Percentiles rank a stretch among this genome's conserved stretches.
Evolutionary conservation across 2,113 vertebrate genomes (phyloP).

Genomic region (Hippocampus guttulatus): DNA sequence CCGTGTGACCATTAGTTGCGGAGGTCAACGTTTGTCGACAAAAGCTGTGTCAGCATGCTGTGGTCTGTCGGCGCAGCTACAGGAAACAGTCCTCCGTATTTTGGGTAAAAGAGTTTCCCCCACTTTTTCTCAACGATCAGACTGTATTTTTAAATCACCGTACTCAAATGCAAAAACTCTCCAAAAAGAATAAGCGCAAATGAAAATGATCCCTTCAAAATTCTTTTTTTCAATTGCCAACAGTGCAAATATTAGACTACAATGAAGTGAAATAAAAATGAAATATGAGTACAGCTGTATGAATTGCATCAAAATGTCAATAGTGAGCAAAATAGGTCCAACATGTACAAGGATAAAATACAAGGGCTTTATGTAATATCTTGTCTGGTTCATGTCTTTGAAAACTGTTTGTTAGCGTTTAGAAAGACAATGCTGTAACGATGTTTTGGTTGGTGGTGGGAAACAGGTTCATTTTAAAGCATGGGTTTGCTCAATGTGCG

Average conservation of each 20-base stretch:
- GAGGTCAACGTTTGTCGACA: background rate
- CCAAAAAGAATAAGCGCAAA: background rate
- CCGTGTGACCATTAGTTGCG: background rate
- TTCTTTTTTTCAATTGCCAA: too few relatives aligned
- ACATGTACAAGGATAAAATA: background rate
- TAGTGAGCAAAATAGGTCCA: background rate
- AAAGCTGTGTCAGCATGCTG: slow-evolving; percentile 14
- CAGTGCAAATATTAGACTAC: too few relatives aligned
- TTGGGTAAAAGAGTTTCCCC: background rate
- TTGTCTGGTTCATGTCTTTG: background rate
- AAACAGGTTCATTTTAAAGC: background rate
- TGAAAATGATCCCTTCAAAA: background rate
- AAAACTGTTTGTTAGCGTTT: background rate
- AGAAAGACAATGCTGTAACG: background rate
- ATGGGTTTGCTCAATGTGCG: background rate
- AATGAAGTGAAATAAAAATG: background rate
- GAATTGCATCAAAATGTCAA: background rate
- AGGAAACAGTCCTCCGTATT: background rate
- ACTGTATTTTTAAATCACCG: background rate
- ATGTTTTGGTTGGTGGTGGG: background rate
- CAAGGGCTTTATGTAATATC: too few relatives aligned
- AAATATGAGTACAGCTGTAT: background rate
- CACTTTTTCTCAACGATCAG: background rate
- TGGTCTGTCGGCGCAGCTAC: background rate
- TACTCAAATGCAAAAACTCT: background rate